Conservation (phyloP, 2,888 invertebrate species). For the Chrysolina americana region DNA sequence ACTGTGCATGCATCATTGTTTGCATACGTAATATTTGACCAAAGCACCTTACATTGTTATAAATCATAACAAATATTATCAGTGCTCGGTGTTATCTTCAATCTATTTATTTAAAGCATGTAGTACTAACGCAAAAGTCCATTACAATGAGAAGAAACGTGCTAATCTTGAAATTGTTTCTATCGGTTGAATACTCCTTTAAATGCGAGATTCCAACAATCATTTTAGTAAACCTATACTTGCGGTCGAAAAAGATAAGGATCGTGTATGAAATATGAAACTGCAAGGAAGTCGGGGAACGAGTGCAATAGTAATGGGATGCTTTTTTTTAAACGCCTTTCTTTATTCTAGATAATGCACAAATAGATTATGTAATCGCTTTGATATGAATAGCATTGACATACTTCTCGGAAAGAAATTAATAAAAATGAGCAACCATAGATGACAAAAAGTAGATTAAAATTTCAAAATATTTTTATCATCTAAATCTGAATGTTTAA, state of each 20-base stretch:
- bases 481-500: too few species aligned
- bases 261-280: background rate
- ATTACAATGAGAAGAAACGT: background rate
- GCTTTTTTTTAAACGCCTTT: background rate
- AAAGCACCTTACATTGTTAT: background rate
- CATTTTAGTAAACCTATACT: background rate
- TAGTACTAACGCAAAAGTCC: background rate
- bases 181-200: background rate
- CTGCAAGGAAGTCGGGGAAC: background rate
- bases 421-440: too few species aligned
- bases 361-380: too few species aligned
- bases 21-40: background rate
- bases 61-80: slow-evolving; percentile 6
- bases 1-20: too few species aligned
- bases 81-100: background rate
- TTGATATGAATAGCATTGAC: too few species aligned
- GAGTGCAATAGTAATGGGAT: background rate
- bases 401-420: too few species aligned
- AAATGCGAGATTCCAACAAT: background rate
- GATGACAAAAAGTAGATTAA: too few species aligned
- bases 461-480: too few species aligned
- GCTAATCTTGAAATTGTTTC: background rate
- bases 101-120: background rate
- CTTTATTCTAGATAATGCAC: background rate
- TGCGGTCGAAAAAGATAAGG: background rate